Base-by-base conservation (phyloP, 2,888 invertebrate species). In the Autographa gamma region DNA sequence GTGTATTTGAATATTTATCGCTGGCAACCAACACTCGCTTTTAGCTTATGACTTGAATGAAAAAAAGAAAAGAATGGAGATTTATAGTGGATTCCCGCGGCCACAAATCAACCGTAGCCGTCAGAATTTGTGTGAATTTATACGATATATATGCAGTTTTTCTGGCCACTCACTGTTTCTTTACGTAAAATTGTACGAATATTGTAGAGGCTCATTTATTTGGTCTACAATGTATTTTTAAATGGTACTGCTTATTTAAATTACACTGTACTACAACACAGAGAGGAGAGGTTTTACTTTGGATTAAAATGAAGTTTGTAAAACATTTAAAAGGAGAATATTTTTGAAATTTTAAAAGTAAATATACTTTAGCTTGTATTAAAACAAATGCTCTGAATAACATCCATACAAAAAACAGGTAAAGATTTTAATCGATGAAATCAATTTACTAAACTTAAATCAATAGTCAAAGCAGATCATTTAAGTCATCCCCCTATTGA, bases 101-200 rank as follows among this genome's bases (percentile, higher is more conserved):
- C 91, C 86, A 93, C 93, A 93, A 93, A 93, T 93, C 93, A 93
- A 92, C 89, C 78, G 84, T 83, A 80, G 86, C 89, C 89, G 92
- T 92, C 92, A 84, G 90, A 91, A 90, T 90, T 91, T 88, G 90
- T 89, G 89, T 89, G 91, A 92, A 91, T 89, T 82, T 84, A 83
- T 82, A 84, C 84, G 82, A 76, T 81, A 82, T 84, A 82, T 83
- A 80, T 82, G 85, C 83, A 83, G 73, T 84, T 83, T 84, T 83
- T 84, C 85, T 87, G 83, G 85, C 82, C 77, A 74, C 74, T 77
- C 80, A 84, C 82, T 86, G 85, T 86, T 86, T 86, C 85, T 85
- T 85, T 81, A 81, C 84, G 84, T 85, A 85, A 85, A 86, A 87
- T 80, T 85, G 81, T 86, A 73, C 72, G 41, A 77, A 81, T 77